These are phyloP conservation scores for Ladona fulva DNA, from an alignment of 1,140 invertebrate genomes.

Conservation along the genomic window DNA sequence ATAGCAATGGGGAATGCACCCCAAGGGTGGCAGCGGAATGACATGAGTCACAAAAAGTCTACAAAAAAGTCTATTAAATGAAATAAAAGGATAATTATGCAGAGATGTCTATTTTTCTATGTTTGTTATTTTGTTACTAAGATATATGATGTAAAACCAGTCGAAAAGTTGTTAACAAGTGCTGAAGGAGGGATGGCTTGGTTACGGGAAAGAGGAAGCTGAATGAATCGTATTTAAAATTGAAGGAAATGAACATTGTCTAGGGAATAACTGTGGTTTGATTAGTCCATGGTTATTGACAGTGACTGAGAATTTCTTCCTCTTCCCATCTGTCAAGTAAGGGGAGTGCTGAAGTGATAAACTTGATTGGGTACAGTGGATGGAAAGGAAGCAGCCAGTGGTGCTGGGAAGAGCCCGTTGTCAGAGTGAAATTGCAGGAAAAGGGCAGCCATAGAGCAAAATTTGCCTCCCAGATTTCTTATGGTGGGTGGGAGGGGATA, in stretches of 20 bases:
- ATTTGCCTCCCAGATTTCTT: neutral
- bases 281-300: neutral
- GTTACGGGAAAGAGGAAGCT: neutral
- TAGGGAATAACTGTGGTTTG: neutral
- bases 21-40: neutral
- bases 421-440: slow-evolving; percentile 4
- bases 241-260: neutral
- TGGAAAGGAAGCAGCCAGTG: neutral
- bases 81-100: slow-evolving; percentile 11
- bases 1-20: neutral
- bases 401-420: slow-evolving; percentile 5
- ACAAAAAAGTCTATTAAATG: neutral
- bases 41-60: neutral
- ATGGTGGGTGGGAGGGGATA: neutral
- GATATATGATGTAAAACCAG: slow-evolving; percentile 19
- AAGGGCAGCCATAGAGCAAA: neutral
- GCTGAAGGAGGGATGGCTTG: neutral
- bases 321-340: neutral
- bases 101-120: slow-evolving; percentile 20
- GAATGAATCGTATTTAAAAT: neutral
- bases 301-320: neutral
- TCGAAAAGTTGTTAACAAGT: slow-evolving; percentile 14
- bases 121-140: slow-evolving; percentile 21
- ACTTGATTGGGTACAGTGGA: neutral
- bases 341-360: neutral